Conservation (phyloP, 2,888 invertebrate species). For the Leucoma salicis region DNA sequence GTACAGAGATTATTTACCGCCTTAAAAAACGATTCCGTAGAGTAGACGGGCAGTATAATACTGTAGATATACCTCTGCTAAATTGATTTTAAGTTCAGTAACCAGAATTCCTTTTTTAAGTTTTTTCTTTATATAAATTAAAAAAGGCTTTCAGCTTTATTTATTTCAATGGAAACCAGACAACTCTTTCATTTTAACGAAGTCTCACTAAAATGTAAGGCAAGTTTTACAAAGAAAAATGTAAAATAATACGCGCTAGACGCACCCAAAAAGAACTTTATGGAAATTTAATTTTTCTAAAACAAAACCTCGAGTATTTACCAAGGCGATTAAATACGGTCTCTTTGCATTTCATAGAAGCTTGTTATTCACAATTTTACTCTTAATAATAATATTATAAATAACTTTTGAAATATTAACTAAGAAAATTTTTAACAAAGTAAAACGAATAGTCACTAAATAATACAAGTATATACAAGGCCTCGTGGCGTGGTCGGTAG, state of each 20-base stretch:
- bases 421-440: too few relatives aligned
- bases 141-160: too few relatives aligned
- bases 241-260: slow-evolving; percentile 10
- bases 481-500: too few relatives aligned
- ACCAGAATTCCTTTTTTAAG: too few relatives aligned
- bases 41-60: too few relatives aligned
- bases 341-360: slow-evolving; percentile 5
- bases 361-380: slow-evolving; percentile 2
- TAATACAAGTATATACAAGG: too few relatives aligned
- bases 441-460: too few relatives aligned
- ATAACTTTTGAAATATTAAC: background rate
- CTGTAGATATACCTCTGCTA: too few relatives aligned
- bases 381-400: slow-evolving; percentile 10
- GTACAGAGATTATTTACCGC: too few relatives aligned
- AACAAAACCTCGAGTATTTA: slow-evolving; percentile 11
- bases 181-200: slow-evolving; percentile 11
- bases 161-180: slow-evolving; percentile 1
- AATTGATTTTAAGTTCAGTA: too few relatives aligned
- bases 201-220: slow-evolving; percentile 9
- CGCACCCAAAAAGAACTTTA: slow-evolving; percentile 5
- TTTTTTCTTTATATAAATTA: too few relatives aligned
- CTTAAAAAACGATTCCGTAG: too few relatives aligned
- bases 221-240: slow-evolving; percentile 4
- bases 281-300: slow-evolving; percentile 17
- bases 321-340: slow-evolving; percentile 6